These are phyloP conservation scores for Ferdinandea cuprea DNA, from an alignment of 2,888 invertebrate genomes.

Conservation along the genomic window DNA sequence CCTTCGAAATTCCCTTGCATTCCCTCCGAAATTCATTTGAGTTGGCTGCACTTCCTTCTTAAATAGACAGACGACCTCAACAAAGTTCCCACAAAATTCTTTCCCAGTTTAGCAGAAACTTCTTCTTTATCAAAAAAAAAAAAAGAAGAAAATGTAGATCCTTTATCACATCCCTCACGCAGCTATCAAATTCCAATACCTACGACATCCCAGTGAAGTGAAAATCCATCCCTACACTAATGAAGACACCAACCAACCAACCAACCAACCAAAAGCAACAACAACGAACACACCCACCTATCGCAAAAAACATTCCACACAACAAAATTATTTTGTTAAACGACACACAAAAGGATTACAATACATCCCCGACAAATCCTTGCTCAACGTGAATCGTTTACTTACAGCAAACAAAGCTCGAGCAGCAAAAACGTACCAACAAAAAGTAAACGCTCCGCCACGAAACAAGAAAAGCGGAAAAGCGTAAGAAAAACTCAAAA, in stretches of 20 bases:
- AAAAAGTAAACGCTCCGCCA: neutral
- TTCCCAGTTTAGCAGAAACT: neutral
- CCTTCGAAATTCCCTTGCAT: too few species aligned
- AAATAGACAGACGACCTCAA: slow-evolving; percentile 1
- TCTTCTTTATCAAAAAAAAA: neutral
- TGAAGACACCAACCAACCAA: slow-evolving; percentile 52
- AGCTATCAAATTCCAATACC: slow-evolving; percentile 39
- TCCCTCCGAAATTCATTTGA: too few species aligned
- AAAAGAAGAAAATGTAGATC: too few species aligned
- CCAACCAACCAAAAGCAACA: neutral
- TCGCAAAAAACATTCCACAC: neutral
- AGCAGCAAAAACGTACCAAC: slow-evolving; percentile 23
- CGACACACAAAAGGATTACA: slow-evolving; percentile 70
- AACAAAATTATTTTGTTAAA: slow-evolving; percentile 67
- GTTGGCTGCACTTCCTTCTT: too few species aligned
- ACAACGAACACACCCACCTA: slow-evolving; percentile 6
- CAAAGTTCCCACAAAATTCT: slow-evolving; percentile 6
- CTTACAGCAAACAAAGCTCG: slow-evolving; percentile 58
- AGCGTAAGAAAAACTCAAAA: neutral
- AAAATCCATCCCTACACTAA: slow-evolving; percentile 46
- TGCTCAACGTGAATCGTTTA: slow-evolving; percentile 68
- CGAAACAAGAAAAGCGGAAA: slow-evolving; percentile 39
- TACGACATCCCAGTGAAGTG: slow-evolving; percentile 17
- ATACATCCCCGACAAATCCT: slow-evolving; percentile 68
- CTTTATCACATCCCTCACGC: neutral